Evolutionary conservation across 2,113 vertebrate species (phyloP).

Genomic region (Saguinus midas): DNA sequence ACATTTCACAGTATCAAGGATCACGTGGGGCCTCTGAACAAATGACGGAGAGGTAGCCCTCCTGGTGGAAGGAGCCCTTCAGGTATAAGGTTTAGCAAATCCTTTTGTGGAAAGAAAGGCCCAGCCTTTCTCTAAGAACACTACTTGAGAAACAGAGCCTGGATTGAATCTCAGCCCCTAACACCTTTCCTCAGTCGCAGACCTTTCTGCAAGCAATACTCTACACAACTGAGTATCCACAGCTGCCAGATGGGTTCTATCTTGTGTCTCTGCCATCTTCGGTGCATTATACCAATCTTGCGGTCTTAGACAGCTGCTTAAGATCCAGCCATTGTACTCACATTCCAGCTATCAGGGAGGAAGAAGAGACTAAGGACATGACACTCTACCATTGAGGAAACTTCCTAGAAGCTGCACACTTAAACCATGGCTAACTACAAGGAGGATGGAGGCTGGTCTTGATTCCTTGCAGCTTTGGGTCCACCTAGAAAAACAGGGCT

Average conservation of each 20-base stretch:
- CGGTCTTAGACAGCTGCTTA: not conserved
- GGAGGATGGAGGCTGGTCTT: not conserved
- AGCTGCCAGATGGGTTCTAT: not conserved
- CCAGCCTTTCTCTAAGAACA: not conserved
- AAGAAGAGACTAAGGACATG: not conserved
- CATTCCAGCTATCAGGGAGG: not conserved
- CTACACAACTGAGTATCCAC: accelerated
- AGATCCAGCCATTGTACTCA: not conserved
- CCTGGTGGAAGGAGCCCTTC: not conserved
- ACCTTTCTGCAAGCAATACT: not conserved
- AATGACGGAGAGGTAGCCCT: not conserved
- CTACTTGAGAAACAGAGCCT: not conserved
- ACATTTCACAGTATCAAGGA: not conserved
- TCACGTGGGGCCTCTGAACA: not conserved
- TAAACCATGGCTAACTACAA: not conserved
- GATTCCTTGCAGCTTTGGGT: not conserved
- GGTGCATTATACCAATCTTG: not conserved
- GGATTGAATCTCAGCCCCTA: not conserved
- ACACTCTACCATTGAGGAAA: not conserved
- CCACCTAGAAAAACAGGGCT: not conserved
- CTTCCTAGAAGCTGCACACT: not conserved
- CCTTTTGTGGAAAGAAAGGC: not conserved
- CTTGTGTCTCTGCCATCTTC: not conserved
- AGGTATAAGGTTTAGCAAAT: not conserved
- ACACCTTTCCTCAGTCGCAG: not conserved